A percentile compares a stretch with the other conserved stretches of the same genome.
phyloP scores from a whole-genome alignment of 2,888 invertebrate species.

The Drosophila falleni region DNA sequence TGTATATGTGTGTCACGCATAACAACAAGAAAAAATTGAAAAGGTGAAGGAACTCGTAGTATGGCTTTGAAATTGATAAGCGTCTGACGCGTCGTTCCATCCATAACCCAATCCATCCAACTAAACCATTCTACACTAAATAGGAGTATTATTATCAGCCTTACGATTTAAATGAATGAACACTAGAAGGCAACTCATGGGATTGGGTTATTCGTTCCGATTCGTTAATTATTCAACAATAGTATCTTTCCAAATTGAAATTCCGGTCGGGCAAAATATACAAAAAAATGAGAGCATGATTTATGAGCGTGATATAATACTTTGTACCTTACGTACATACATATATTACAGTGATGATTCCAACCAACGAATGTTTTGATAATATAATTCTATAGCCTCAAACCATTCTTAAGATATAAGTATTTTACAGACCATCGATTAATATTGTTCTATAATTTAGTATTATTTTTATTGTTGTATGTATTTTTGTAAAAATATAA shows the following conservation, averaged over 20 bases:
- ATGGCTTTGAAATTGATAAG: constrained; percentile 67
- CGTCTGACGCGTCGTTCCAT: constrained; percentile 9
- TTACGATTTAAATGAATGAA: constrained; percentile 30
- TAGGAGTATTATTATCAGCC: constrained; percentile 48
- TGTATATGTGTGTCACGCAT: constrained; percentile 60
- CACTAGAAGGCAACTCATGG: constrained; percentile 10
- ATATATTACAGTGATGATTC: constrained; percentile 1
- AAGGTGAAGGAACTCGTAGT: constrained; percentile 73
- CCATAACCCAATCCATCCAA: neutral
- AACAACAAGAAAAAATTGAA: constrained; percentile 22
- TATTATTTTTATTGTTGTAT: too few relatives aligned
- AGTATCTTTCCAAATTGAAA: constrained; percentile 35
- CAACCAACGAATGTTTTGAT: neutral
- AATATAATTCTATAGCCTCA: neutral
- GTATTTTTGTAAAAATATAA: too few relatives aligned
- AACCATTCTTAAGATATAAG: neutral
- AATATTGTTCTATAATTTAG: too few relatives aligned
- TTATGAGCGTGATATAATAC: constrained; percentile 26
- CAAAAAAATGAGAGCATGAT: constrained; percentile 33
- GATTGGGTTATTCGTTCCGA: constrained; percentile 45
- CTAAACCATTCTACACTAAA: constrained; percentile 1
- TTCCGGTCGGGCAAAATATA: constrained; percentile 32
- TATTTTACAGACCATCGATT: too few relatives aligned
- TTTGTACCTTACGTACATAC: neutral
- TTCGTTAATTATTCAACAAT: constrained; percentile 60